Percentiles rank a stretch among this genome's conserved stretches.
Conservation (phyloP, 2,888 invertebrate genomes). For the Caenorhabditis sulstoni region DNA sequence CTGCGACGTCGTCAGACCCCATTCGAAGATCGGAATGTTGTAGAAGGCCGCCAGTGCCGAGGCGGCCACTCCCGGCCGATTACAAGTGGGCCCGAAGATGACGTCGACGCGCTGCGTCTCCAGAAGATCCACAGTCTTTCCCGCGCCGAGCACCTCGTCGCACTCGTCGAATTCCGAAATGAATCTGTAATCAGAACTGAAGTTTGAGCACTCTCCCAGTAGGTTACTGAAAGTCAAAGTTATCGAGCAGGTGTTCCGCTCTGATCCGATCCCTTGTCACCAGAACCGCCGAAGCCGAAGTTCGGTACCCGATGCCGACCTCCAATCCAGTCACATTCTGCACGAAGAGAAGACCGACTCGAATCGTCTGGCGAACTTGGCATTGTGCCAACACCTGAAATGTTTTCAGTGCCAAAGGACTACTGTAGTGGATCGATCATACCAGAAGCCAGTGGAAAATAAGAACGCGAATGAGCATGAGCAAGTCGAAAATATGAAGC, state of each 20-base stretch:
- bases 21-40: conserved; percentile 60
- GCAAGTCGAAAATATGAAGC: no score
- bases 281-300: conserved; percentile 62
- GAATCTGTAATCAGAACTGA: conserved; percentile 43
- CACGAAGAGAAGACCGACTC: conserved; percentile 45
- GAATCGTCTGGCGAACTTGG: conserved; percentile 22
- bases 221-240: conserved; percentile 57
- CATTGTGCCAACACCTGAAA: conserved; percentile 11
- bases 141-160: conserved; percentile 49
- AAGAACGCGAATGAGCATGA: neutral
- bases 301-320: conserved; percentile 44
- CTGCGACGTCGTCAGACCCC: conserved; percentile 58
- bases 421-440: neutral
- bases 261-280: conserved; percentile 58
- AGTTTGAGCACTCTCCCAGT: neutral
- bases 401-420: neutral
- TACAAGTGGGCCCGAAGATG: conserved; percentile 66
- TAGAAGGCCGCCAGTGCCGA: conserved; percentile 59
- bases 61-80: conserved; percentile 55
- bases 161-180: conserved; percentile 62
- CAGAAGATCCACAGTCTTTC: conserved; percentile 50
- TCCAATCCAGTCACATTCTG: conserved; percentile 38
- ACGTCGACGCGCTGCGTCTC: conserved; percentile 54
- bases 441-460: neutral
- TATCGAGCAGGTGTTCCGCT: conserved; percentile 56